phyloP scores from a whole-genome alignment of 64 coral and sea anemone genomes.

The Actinia tenebrosa region DNA sequence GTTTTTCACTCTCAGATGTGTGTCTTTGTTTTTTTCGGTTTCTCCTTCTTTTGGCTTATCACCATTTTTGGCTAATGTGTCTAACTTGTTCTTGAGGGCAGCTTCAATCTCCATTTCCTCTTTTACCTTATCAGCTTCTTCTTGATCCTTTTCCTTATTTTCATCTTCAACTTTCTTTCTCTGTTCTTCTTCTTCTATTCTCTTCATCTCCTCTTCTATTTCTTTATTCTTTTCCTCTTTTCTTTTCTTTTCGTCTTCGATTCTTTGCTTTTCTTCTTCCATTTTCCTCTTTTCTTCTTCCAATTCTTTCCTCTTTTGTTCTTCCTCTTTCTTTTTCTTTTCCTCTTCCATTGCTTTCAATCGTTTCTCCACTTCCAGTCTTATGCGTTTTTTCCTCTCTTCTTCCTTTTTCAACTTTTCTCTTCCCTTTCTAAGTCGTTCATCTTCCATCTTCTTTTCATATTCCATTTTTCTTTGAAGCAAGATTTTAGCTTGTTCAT shows the following conservation, averaged over 20 bases:
- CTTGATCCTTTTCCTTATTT: not conserved
- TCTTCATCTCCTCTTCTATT: not conserved
- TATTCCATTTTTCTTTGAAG: not conserved
- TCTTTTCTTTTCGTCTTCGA: not conserved
- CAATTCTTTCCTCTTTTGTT: not conserved
- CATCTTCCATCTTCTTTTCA: constrained; percentile 20
- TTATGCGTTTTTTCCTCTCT: constrained; percentile 15
- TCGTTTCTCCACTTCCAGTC: constrained; percentile 11
- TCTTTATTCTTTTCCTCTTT: not conserved
- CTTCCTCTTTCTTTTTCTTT: constrained; percentile 1
- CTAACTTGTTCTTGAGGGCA: constrained; percentile 12
- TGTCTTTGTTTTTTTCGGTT: not conserved
- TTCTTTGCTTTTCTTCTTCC: constrained; percentile 1
- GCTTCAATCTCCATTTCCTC: constrained; percentile 29
- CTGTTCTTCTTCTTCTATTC: not conserved
- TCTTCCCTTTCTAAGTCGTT: not conserved
- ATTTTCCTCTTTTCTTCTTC: not conserved
- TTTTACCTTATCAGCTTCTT: constrained; percentile 1
- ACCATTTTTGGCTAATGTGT: not conserved
- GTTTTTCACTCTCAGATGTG: not conserved
- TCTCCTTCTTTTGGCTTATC: not conserved
- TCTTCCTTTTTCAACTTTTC: not conserved
- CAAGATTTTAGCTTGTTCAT: constrained; percentile 14
- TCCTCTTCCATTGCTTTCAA: constrained; percentile 16
- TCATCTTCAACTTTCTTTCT: constrained; percentile 19